A percentile compares a stretch with the other conserved stretches of the same genome.
phyloP scores from a whole-genome alignment of 2,888 invertebrate genomes.

The Agriopis aurantiaria region DNA sequence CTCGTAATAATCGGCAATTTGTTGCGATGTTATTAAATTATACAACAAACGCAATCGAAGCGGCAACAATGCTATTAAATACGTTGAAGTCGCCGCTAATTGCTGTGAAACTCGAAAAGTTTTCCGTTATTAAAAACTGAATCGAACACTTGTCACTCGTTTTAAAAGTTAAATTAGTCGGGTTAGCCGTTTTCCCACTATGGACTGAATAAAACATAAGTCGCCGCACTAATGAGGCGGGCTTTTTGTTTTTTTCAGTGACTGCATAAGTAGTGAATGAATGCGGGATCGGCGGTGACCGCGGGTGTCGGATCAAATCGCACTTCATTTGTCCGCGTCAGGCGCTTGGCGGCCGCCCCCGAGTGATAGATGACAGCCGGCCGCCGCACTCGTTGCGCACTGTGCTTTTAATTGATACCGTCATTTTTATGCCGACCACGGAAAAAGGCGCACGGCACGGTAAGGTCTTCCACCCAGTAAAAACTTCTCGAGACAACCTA shows the following conservation, averaged over 20 bases:
- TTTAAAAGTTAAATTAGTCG: slow-evolving; percentile 82
- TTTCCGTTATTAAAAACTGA: slow-evolving; percentile 62
- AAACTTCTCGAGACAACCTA: background rate
- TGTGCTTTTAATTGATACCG: slow-evolving; percentile 81
- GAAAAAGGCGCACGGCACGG: no score
- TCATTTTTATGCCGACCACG: slow-evolving; percentile 71
- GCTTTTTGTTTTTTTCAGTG: slow-evolving; percentile 74
- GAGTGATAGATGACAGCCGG: slow-evolving; percentile 76
- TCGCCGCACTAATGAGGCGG: slow-evolving; percentile 77
- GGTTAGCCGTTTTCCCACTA: slow-evolving; percentile 72
- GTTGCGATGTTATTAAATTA: slow-evolving; percentile 44
- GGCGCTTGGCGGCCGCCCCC: slow-evolving; percentile 59
- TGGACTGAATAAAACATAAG: slow-evolving; percentile 82
- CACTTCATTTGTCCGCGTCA: slow-evolving; percentile 85
- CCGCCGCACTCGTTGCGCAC: slow-evolving; percentile 58
- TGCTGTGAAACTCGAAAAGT: slow-evolving; percentile 60
- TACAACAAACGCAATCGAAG: slow-evolving; percentile 43
- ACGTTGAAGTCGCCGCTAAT: slow-evolving; percentile 59
- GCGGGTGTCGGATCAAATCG: slow-evolving; percentile 79
- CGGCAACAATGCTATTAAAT: slow-evolving; percentile 54
- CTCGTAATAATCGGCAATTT: slow-evolving; percentile 43
- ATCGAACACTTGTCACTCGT: slow-evolving; percentile 78
- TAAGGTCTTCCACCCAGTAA: slow-evolving; percentile 38
- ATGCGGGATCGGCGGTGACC: slow-evolving; percentile 70
- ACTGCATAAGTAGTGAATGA: slow-evolving; percentile 81